phyloP scores from a whole-genome alignment of 2,797 vertebrate genomes.

The Mallotus villosus region DNA sequence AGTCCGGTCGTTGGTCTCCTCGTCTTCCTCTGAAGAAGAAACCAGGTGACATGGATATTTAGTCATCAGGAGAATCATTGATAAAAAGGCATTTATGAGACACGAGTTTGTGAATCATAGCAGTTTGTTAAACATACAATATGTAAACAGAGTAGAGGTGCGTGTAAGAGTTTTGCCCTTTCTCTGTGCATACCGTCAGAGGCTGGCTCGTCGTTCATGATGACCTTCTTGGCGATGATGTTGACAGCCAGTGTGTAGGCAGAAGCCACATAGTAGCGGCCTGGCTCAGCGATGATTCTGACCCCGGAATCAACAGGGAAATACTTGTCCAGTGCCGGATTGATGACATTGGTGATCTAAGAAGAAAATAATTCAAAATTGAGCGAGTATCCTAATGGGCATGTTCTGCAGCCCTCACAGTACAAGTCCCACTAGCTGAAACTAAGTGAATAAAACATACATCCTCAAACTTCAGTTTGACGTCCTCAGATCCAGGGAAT shows the following conservation, averaged over 20 bases:
- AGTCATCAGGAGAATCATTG: background rate
- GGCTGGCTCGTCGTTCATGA: conserved; percentile 83
- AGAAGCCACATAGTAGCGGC: conserved; percentile 94
- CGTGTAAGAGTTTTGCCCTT: background rate
- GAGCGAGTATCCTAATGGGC: background rate
- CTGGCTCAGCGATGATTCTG: conserved; percentile 89
- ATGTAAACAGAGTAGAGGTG: background rate
- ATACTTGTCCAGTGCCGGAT: conserved; percentile 90
- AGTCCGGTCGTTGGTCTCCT: conserved; percentile 82
- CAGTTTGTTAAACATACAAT: background rate
- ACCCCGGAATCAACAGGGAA: conserved; percentile 87
- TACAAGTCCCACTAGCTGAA: background rate
- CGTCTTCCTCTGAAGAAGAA: conserved; percentile 82
- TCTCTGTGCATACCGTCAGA: conserved; percentile 74
- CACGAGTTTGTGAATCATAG: background rate
- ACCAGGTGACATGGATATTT: conserved; percentile 1
- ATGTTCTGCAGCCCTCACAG: no score
- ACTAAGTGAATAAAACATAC: conserved; percentile 59
- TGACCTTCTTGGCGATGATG: conserved; percentile 94
- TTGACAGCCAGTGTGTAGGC: conserved; percentile 94
- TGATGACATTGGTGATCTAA: conserved; percentile 90
- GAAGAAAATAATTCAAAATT: background rate
- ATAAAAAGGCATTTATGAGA: background rate
- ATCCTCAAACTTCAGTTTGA: conserved; percentile 96
- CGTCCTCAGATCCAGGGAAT: conserved; percentile 92